Percentiles rank a stretch among this genome's conserved stretches.
phyloP scores from a whole-genome alignment of 1,140 invertebrate genomes.

The Lasaia peninsularis region DNA sequence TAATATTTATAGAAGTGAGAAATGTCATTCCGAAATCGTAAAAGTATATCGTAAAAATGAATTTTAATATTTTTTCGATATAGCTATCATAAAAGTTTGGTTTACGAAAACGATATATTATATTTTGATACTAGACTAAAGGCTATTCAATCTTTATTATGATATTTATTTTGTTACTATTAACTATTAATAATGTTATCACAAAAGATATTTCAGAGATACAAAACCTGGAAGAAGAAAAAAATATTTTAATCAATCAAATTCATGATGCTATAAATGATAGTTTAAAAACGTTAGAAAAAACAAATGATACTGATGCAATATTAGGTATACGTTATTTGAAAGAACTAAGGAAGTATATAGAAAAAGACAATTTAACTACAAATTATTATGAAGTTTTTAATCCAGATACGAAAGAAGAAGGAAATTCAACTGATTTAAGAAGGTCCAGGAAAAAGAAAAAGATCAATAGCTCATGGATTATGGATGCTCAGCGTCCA shows the following conservation, averaged over 20 bases:
- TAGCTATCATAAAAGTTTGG: too few relatives aligned
- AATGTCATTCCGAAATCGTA: too few relatives aligned
- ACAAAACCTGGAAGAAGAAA: constrained; percentile 36
- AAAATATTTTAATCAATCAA: constrained; percentile 35
- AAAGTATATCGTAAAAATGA: too few relatives aligned
- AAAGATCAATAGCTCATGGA: constrained; percentile 19
- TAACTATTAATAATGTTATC: neutral
- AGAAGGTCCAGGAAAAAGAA: constrained; percentile 16
- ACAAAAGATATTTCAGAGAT: constrained; percentile 14
- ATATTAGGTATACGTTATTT: constrained; percentile 35
- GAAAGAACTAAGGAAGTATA: constrained; percentile 34
- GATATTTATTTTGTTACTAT: neutral
- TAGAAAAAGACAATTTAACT: constrained; percentile 29
- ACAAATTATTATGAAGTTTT: constrained; percentile 18
- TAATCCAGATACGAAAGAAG: constrained; percentile 19
- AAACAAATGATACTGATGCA: constrained; percentile 36
- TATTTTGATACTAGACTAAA: too few relatives aligned
- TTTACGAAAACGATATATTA: neutral
- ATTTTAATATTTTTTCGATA: too few relatives aligned
- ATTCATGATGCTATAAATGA: constrained; percentile 45
- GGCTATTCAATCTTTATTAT: neutral
- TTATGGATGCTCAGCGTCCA: constrained; percentile 25
- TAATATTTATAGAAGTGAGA: too few relatives aligned
- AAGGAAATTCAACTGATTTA: constrained; percentile 15
- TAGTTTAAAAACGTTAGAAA: constrained; percentile 34